Percentiles rank a stretch among this genome's conserved stretches.
Evolutionary conservation across 2,888 invertebrate genomes (phyloP).

Genomic region (Allolobophora icterica): DNA sequence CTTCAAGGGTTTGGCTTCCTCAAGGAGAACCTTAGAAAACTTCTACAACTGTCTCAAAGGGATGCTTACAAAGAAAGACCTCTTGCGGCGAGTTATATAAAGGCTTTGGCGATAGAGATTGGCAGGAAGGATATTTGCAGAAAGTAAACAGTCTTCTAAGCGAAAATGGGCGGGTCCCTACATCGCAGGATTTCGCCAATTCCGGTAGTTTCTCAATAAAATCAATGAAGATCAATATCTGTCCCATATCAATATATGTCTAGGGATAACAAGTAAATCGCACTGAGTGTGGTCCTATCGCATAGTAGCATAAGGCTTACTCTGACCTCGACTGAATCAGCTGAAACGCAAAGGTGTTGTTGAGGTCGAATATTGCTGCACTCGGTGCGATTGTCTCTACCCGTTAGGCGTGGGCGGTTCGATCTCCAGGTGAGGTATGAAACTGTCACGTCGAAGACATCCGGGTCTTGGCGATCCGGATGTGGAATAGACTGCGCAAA

Average conservation of each 20-base stretch:
- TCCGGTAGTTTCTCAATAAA: not conserved
- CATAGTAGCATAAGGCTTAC: not conserved
- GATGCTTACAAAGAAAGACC: not conserved
- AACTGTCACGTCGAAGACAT: not conserved
- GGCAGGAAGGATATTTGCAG: constrained; percentile 11
- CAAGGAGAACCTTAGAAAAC: not conserved
- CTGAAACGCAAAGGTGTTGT: not conserved
- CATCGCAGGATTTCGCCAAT: too few relatives aligned
- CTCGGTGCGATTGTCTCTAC: not conserved
- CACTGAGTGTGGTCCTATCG: not conserved
- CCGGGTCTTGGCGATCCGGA: not conserved
- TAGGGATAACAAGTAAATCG: not conserved
- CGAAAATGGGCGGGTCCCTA: too few relatives aligned
- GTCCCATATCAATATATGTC: not conserved
- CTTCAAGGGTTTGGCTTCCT: not conserved
- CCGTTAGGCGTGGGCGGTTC: not conserved
- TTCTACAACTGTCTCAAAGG: too few relatives aligned
- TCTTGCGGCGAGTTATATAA: not conserved
- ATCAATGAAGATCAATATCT: not conserved
- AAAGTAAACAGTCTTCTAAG: not conserved
- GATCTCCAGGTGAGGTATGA: not conserved
- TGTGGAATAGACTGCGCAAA: not conserved
- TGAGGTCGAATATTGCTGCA: not conserved
- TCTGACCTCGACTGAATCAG: not conserved
- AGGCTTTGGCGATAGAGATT: not conserved